These are phyloP conservation scores for Elgaria multicarinata DNA, from an alignment of 2,113 vertebrate species.

Conservation along the genomic window DNA sequence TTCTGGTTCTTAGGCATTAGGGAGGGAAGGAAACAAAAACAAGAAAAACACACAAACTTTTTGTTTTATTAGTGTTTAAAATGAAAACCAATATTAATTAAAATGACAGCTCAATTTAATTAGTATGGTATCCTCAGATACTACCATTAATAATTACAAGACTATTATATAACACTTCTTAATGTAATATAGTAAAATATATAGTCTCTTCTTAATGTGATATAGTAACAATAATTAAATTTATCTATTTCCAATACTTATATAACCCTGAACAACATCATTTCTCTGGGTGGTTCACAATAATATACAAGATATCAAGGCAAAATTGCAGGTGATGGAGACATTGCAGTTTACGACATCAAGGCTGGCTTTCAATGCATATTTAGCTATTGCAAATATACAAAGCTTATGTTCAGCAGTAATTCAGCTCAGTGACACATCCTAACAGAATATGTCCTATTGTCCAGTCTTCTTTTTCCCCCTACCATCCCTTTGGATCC, in stretches of 20 bases:
- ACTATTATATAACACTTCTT: background rate
- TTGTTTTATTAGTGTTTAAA: background rate
- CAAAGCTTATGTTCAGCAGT: background rate
- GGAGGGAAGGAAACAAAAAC: background rate
- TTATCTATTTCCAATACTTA: too few species aligned
- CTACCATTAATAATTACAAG: too few species aligned
- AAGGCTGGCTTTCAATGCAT: background rate
- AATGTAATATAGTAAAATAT: background rate
- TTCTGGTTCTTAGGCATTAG: background rate
- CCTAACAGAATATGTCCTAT: background rate
- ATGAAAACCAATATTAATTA: background rate
- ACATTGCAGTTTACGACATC: background rate
- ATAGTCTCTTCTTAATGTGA: background rate
- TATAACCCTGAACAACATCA: background rate
- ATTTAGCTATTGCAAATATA: background rate
- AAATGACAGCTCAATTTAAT: background rate
- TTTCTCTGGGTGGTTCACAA: background rate
- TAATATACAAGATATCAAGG: background rate
- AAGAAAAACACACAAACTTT: background rate
- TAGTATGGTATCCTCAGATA: background rate
- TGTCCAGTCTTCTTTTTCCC: background rate
- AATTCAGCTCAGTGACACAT: background rate
- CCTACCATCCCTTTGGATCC: background rate
- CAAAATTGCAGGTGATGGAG: background rate
- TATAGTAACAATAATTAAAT: background rate